Percentiles rank a stretch among this genome's conserved stretches.
phyloP scores from a whole-genome alignment of 2,888 invertebrate genomes.

The Monochamus alternatus region DNA sequence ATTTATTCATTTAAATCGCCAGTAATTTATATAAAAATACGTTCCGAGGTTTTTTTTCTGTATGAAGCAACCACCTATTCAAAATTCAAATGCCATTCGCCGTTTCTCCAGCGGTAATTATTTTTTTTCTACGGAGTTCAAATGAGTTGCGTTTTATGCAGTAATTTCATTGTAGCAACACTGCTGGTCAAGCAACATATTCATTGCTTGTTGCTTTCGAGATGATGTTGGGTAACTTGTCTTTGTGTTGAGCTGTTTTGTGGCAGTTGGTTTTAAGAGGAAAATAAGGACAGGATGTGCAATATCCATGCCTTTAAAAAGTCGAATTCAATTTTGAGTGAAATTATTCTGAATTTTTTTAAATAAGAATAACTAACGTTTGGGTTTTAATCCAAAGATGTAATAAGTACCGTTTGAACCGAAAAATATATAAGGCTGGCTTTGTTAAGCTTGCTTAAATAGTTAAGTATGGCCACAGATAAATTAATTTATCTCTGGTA shows the following conservation, averaged over 20 bases:
- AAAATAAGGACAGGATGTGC: neutral
- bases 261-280: neutral
- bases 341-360: no score
- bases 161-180: slow-evolving; percentile 1
- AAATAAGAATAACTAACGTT: no score
- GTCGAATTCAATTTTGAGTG: no score
- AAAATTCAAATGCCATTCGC: neutral
- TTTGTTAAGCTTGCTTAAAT: no score
- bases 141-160: neutral
- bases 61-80: neutral
- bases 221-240: neutral
- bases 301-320: no score
- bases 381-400: no score
- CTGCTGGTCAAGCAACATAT: neutral
- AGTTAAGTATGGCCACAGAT: no score
- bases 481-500: no score
- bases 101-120: slow-evolving; percentile 3
- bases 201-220: neutral
- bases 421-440: no score
- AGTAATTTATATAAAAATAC: no score
- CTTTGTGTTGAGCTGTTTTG: neutral
- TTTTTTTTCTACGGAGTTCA: neutral
- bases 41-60: neutral
- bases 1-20: no score
- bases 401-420: no score